These are phyloP conservation scores for Neosalanx taihuensis DNA, from an alignment of 2,797 vertebrate species.

Conservation along the genomic window DNA sequence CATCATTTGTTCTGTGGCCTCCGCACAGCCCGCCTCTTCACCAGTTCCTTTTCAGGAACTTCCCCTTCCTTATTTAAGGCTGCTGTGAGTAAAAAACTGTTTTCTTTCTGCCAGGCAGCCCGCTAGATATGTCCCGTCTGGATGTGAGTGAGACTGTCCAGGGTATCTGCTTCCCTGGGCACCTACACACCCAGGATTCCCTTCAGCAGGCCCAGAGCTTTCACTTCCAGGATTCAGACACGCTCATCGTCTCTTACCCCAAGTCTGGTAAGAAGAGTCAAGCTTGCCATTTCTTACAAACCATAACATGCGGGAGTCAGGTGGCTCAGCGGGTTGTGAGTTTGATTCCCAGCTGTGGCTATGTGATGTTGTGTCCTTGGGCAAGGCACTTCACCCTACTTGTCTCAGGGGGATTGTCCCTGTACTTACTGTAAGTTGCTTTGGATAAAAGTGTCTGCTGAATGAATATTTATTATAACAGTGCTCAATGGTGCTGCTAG, in stretches of 20 bases:
- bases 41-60: neutral
- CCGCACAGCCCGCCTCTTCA: no score
- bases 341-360: no score
- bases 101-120: neutral
- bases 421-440: no score
- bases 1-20: no score
- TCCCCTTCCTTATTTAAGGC: neutral
- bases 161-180: conserved; percentile 75
- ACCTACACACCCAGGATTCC: conserved; percentile 79
- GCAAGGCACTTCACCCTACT: no score
- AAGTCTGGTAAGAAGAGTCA: conserved; percentile 79
- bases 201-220: conserved; percentile 72
- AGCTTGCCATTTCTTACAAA: neutral
- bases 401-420: no score
- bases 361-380: no score
- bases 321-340: no score
- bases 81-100: neutral
- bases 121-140: conserved; percentile 69
- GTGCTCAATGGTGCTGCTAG: neutral
- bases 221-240: conserved; percentile 74
- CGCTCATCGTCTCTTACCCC: conserved; percentile 81
- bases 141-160: conserved; percentile 70
- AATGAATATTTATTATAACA: no score
- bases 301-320: neutral
- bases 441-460: no score